Evolutionary conservation across 92 coral and sea anemone genomes (phyloP), one percentile per base, ranked within the genome.

Genomic region (Heliopora coerulea): DNA sequence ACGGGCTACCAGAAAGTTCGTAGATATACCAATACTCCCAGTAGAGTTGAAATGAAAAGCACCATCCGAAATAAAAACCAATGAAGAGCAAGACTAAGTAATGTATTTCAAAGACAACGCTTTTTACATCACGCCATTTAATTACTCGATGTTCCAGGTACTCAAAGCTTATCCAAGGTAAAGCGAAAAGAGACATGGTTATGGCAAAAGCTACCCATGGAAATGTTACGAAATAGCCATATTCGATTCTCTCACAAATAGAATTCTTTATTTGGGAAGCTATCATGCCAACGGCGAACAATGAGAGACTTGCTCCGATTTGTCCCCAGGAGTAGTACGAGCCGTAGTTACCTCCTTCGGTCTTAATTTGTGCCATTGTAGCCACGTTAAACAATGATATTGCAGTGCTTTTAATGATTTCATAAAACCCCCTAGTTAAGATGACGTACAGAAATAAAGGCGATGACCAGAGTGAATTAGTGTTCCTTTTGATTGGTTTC

Each of bases 241-340:
- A 6, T 9, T 1, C 61, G 12, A 56, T 17, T 8, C 13, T 13
- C 14, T 15, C 61, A 56, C 61, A 56, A 13, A 56, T 23, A 3
- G 30, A 13, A 3, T 7, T 56, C 33, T 7, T 28, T 9, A 62
- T 0, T 13, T 62, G 10, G 8, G 46, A 62, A 3, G 69, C 69
- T 1, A 62, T 10, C 24, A 33, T 1, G 3, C 46, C 46, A 49
- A 62, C 69, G 10, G 14, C 1, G 8, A 33, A 33, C 32, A 62
- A 11, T 0, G 49, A 33, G 10, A 62, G 0, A 9, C 48, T 15
- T n/a, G 49, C 3, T 1, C 69, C 46, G 1, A 62, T n/a, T 13
- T 62, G 69, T 13, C 46, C 46, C 69, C 69, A 62, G 20, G n/a
- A 26, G 14, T 12, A 13, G 21, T 62, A 62, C 27, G 25, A 31